phyloP scores from a whole-genome alignment of 2,797 vertebrate species.

The Oryzias dopingdopingensis region DNA sequence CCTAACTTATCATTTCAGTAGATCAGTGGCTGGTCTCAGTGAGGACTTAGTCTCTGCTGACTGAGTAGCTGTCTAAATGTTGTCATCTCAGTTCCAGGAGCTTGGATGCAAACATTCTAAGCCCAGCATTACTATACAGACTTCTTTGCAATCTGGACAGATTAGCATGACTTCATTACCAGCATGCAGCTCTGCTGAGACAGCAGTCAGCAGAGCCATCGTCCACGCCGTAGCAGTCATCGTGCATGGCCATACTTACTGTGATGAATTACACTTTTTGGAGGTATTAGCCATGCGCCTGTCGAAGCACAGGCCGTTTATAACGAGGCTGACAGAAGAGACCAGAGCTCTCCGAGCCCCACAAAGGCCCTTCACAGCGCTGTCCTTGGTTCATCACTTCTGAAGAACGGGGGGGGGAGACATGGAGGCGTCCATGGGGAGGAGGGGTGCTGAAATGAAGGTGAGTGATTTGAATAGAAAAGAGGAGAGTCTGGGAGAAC shows the following conservation, averaged over 20 bases:
- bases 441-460: constrained; percentile 41
- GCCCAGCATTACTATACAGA: neutral
- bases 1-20: too few species aligned
- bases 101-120: neutral
- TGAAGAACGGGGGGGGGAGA: constrained; percentile 24
- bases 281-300: constrained; percentile 48
- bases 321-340: constrained; percentile 44
- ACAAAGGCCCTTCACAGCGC: constrained; percentile 39
- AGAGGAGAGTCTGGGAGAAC: constrained; percentile 25
- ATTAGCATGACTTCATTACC: constrained; percentile 58
- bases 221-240: constrained; percentile 11
- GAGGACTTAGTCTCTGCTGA: neutral
- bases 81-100: too few species aligned
- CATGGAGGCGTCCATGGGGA: constrained; percentile 24
- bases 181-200: constrained; percentile 52
- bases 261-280: constrained; percentile 46
- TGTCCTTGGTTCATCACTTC: constrained; percentile 42
- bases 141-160: constrained; percentile 24
- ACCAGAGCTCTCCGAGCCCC: constrained; percentile 39
- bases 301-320: constrained; percentile 34
- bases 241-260: constrained; percentile 29
- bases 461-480: constrained; percentile 62
- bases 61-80: neutral
- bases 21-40: neutral
- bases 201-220: constrained; percentile 30